phyloP scores from a whole-genome alignment of 2,113 vertebrate species.

The Melanostigma gelatinosum region DNA sequence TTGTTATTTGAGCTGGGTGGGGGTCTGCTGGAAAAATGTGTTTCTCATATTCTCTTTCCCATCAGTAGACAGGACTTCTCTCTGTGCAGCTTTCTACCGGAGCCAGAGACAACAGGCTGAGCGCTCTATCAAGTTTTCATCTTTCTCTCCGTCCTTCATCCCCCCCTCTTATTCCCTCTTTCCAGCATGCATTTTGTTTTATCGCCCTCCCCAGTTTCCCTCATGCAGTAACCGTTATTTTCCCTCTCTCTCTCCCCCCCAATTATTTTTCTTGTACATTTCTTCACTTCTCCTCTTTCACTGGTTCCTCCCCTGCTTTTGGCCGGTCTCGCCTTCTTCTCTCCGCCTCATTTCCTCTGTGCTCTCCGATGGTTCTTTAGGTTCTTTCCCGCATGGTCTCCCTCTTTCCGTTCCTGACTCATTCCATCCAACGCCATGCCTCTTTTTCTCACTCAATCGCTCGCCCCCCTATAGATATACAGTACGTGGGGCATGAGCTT shows the following conservation, averaged over 20 bases:
- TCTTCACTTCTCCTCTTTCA: constrained; percentile 62
- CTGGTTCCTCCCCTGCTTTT: constrained; percentile 75
- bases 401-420: constrained; percentile 41
- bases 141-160: constrained; percentile 54
- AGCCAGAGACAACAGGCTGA: constrained; percentile 77
- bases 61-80: constrained; percentile 71
- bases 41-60: constrained; percentile 82
- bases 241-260: constrained; percentile 19
- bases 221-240: constrained; percentile 69
- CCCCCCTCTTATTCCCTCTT: constrained; percentile 2
- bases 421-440: constrained; percentile 48
- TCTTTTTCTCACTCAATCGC: constrained; percentile 22
- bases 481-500: background rate
- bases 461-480: constrained; percentile 31
- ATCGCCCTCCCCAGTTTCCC: constrained; percentile 70
- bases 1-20: constrained; percentile 84
- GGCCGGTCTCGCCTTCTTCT: constrained; percentile 74
- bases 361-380: constrained; percentile 77
- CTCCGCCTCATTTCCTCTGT: constrained; percentile 81
- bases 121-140: constrained; percentile 65
- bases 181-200: constrained; percentile 70
- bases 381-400: constrained; percentile 80
- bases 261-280: constrained; percentile 64
- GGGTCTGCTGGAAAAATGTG: constrained; percentile 84
- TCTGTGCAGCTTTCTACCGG: constrained; percentile 65